Evolutionary conservation across 1,140 invertebrate genomes (phyloP), one percentile per base, ranked within the genome.

Genomic region (Aphelenchoides fujianensis): DNA sequence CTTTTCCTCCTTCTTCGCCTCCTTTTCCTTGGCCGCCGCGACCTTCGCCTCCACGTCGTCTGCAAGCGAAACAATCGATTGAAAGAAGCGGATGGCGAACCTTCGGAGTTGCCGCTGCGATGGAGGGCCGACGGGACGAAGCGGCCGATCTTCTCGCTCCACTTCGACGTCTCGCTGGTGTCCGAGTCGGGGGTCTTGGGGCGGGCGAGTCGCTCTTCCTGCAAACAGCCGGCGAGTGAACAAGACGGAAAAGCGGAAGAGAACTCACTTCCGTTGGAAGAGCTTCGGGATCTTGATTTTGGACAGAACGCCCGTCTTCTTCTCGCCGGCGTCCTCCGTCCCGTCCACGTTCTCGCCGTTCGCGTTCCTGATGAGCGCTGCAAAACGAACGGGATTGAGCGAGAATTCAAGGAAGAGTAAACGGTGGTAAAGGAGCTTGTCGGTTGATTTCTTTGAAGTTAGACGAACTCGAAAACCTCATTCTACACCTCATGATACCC

Each of bases 261-360:
- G 53, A 12, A 28, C 28, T 67, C 28, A 55, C 32, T 48, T 70
- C 30, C 28, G 31, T 71, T 48, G 37, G 34, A 66, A 16, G 16
- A 35, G 19, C 34, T 41, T 67, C 52, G 61, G 23, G n/a, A 52
- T 28, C 31, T 32, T 63, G 53, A 19, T 69, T 36, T 35, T 69
- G 34, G 5, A 34, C 57, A 27, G 34, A 35, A n/a, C 35, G 31
- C 54, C 53, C 67, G 37, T 71, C 23, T 69, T 69, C 27, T 69
- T 68, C 23, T 70, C 53, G n/a, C 54, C 67, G 34, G n/a, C 23
- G 37, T 67, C 12, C 19, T 7, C n/a, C 7, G 19, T 48, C 12
- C n/a, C n/a, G n/a, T n/a, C n/a, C n/a, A n/a, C n/a, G n/a, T n/a
- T n/a, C n/a, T n/a, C n/a, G n/a, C n/a, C n/a, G n/a, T n/a, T n/a